Evolutionary conservation across 2,113 vertebrate species (phyloP), one percentile per base, ranked within the genome.

Genomic region (Geothlypis trichas): DNA sequence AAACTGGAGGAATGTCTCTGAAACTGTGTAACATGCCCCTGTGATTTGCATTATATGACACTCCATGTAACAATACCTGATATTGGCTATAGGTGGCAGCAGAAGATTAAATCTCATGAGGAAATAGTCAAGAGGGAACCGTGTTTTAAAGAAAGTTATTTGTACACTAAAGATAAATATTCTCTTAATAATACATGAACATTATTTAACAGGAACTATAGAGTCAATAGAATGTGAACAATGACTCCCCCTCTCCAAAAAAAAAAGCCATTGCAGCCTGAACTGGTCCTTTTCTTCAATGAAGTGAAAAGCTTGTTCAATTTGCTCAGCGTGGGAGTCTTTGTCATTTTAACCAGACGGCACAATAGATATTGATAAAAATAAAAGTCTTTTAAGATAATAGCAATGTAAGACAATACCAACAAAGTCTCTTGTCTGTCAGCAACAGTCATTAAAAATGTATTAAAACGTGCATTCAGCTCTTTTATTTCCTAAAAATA

Each of bases 331-430:
- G 35, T 97, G 97, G 73, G 91, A 93, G 86, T 59, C 96, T 98
- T 97, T 97, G 95, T 98, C 92, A 96, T 97, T 98, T 97, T 97
- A 98, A 97, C 94, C 95, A 82, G 79, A 91, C 62, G 63, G 83
- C 79, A 97, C 94, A 98, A 97, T 94, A 97, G 95, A 97, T 97
- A 97, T 89, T 94, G 96, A 96, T 96, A 97, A 96, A 98, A 98
- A 98, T 97, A 97, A 97, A 97, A 97, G 86, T 97, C 81, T 96
- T 97, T 97, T 95, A 96, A 96, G 95, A 96, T 97, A 98, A 98
- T 97, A 96, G 91, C 42, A 94, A 89, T 94, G 83, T 96, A 97
- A 97, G 95, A 97, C 95, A 98, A 97, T 97, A 92, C 87, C 58
- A 96, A 93, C 86, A 95, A 97, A 97, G 90, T 97, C 74, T 73